Conservation (phyloP, 2,888 invertebrate species). For the Tetranychus truncatus region DNA sequence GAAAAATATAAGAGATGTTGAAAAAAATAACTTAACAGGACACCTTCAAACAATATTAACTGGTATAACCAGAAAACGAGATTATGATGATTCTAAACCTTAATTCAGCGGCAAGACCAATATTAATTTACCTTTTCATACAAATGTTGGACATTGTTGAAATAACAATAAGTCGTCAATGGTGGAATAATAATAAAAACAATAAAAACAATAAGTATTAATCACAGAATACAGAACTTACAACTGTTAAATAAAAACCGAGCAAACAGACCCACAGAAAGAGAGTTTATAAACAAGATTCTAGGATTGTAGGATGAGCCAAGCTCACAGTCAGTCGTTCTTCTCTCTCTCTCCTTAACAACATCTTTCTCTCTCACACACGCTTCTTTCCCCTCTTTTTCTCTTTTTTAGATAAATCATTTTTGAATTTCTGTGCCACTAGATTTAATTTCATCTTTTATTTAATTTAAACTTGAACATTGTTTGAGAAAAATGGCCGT, state of each 20-base stretch:
- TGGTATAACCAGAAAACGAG: no score
- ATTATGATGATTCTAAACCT: no score
- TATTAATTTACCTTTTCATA: neutral
- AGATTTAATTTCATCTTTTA: neutral
- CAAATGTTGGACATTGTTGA: neutral
- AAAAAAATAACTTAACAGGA: no score
- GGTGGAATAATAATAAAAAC: neutral
- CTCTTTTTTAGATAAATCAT: neutral
- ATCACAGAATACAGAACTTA: neutral
- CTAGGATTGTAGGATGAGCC: no score
- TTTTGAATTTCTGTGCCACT: neutral
- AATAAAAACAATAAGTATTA: neutral
- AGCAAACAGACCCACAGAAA: neutral
- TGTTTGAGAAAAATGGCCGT: no score
- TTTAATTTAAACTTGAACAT: no score
- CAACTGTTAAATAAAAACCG: no score
- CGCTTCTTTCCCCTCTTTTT: neutral
- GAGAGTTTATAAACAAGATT: neutral
- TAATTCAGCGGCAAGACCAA: no score
- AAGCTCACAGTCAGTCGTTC: no score
- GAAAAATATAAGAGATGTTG: no score
- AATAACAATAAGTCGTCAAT: neutral
- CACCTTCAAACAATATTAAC: no score
- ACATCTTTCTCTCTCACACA: neutral
- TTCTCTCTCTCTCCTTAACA: neutral